Percentiles rank a stretch among this genome's conserved stretches.
phyloP scores from a whole-genome alignment of 2,113 vertebrate genomes.

The Todiramphus saurophagus region DNA sequence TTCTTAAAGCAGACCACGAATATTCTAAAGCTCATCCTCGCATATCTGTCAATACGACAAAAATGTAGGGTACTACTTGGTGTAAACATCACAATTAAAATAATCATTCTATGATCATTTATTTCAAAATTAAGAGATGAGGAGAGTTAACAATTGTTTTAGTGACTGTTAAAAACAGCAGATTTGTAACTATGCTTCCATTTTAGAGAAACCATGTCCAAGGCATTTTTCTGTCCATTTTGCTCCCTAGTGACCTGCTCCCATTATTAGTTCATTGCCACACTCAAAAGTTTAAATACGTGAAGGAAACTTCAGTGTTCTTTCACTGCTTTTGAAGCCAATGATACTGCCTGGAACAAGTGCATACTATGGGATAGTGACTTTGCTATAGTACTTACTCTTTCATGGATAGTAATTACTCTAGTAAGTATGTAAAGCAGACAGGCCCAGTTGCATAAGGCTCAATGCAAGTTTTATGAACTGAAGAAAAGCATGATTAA shows the following conservation, averaged over 20 bases:
- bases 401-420: constrained; percentile 40
- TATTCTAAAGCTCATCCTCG: not conserved
- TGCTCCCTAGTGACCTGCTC: not conserved
- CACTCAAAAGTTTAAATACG: not conserved
- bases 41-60: not conserved
- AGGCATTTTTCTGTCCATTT: not conserved
- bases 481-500: constrained; percentile 66
- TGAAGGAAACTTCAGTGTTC: not conserved
- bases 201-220: not conserved
- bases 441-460: constrained; percentile 14
- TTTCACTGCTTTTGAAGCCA: constrained; percentile 2
- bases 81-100: not conserved
- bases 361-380: not conserved
- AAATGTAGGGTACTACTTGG: not conserved
- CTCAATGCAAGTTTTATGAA: constrained; percentile 64
- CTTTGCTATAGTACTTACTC: not conserved
- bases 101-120: not conserved
- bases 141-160: not conserved
- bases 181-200: not conserved
- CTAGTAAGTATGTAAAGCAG: constrained; percentile 49
- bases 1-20: not conserved
- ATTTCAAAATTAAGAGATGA: not conserved
- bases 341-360: not conserved
- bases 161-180: not conserved
- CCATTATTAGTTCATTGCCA: not conserved